Percentiles rank a stretch among this genome's conserved stretches.
Evolutionary conservation across 2,888 invertebrate species (phyloP).

Genomic region (Rhagonycha fulva): DNA sequence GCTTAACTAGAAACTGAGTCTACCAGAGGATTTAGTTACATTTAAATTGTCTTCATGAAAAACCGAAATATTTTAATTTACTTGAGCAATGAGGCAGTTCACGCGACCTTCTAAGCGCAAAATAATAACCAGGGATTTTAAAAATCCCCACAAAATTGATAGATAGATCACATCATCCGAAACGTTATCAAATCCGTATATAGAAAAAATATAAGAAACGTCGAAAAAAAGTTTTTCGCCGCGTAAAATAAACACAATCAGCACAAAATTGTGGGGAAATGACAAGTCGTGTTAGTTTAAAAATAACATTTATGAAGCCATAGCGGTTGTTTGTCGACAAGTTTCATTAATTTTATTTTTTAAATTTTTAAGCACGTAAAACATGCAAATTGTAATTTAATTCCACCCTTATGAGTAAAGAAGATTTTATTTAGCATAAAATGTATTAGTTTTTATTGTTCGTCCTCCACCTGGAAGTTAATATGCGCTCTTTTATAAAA

Average conservation of each 20-base stretch:
- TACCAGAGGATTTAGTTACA: not conserved
- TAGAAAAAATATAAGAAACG: not conserved
- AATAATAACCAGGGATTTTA: not conserved
- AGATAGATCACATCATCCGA: not conserved
- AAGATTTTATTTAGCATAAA: not conserved
- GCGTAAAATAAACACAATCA: not conserved
- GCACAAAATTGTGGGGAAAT: not conserved
- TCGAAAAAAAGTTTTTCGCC: not conserved
- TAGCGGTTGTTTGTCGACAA: not conserved
- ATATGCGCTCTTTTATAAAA: constrained; percentile 2
- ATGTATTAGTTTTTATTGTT: constrained; percentile 4
- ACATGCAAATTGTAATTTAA: not conserved
- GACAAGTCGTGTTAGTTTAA: not conserved
- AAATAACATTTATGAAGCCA: not conserved
- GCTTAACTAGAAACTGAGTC: not conserved
- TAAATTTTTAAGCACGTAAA: not conserved
- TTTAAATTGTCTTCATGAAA: not conserved
- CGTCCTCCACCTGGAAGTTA: constrained; percentile 9
- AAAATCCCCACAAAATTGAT: not conserved
- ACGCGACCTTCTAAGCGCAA: not conserved
- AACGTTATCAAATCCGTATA: not conserved
- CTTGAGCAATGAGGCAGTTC: not conserved
- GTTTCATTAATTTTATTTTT: not conserved
- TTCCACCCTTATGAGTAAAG: not conserved
- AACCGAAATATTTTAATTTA: not conserved